Evolutionary conservation across 2,113 vertebrate species (phyloP).

Genomic region (Spizaetus ornatus): DNA sequence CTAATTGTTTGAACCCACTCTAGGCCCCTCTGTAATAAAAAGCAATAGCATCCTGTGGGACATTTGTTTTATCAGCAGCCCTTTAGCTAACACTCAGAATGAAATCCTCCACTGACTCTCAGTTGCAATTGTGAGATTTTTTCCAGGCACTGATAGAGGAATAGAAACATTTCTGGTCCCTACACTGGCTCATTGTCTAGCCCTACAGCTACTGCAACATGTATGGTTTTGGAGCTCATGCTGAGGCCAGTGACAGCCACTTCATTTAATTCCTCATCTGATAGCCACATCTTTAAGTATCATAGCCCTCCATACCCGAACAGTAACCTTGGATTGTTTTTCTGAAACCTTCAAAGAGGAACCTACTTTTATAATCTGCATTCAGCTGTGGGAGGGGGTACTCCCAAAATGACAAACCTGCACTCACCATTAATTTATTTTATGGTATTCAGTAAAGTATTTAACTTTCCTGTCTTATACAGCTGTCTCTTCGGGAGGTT

Average conservation of each 20-base stretch:
- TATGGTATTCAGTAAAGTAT: background rate
- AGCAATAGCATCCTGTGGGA: slow-evolving; percentile 20
- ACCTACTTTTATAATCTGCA: background rate
- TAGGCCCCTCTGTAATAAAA: slow-evolving; percentile 35
- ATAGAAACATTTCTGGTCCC: background rate
- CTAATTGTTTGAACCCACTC: slow-evolving; percentile 21
- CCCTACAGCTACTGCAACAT: background rate
- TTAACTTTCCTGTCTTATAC: background rate
- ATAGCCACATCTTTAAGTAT: background rate
- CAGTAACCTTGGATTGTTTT: background rate
- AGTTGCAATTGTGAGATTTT: background rate
- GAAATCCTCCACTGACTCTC: slow-evolving; percentile 8
- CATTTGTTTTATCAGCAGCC: slow-evolving; percentile 40
- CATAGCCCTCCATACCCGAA: background rate
- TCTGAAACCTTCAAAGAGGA: background rate
- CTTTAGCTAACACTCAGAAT: slow-evolving; percentile 39
- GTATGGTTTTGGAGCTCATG: background rate
- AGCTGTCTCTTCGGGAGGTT: background rate
- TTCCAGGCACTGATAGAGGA: background rate
- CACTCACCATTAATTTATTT: background rate
- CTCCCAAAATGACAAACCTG: background rate
- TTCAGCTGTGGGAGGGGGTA: background rate
- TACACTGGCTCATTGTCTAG: background rate
- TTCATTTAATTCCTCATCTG: background rate
- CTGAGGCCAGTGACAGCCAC: background rate